Evolutionary conservation across 2,888 invertebrate species (phyloP).

Genomic region (Amphiduros pacificus): DNA sequence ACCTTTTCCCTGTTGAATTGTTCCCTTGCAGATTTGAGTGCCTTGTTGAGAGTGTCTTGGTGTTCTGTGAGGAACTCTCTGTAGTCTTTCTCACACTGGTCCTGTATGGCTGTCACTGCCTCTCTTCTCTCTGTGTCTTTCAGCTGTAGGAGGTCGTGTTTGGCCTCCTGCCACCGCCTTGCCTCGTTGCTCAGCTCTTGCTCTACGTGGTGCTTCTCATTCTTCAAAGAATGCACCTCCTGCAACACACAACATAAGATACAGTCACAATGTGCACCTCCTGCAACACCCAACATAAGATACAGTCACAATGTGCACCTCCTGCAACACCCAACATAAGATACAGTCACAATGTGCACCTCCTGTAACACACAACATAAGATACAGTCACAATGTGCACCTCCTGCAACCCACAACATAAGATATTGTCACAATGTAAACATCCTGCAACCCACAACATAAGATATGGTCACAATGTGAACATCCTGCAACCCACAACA

Average conservation of each 20-base stretch:
- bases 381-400: too few relatives aligned
- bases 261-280: too few relatives aligned
- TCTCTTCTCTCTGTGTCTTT: constrained; percentile 37
- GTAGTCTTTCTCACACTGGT: constrained; percentile 41
- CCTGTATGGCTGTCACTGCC: constrained; percentile 32
- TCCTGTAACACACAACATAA: neutral
- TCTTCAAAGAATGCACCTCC: constrained; percentile 23
- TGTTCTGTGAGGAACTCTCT: constrained; percentile 40
- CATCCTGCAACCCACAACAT: too few relatives aligned
- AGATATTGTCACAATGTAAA: too few relatives aligned
- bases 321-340: too few relatives aligned
- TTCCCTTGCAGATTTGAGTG: constrained; percentile 38
- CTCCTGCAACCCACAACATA: too few relatives aligned
- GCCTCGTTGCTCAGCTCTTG: constrained; percentile 29
- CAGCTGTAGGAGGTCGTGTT: constrained; percentile 31
- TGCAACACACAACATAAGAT: too few relatives aligned
- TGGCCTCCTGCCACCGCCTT: constrained; percentile 33
- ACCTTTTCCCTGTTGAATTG: constrained; percentile 42
- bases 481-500: neutral
- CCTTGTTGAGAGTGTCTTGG: constrained; percentile 43
- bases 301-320: too few relatives aligned
- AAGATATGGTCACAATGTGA: constrained; percentile 25
- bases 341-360: constrained; percentile 23
- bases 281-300: too few relatives aligned
- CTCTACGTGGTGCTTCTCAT: constrained; percentile 27